A percentile compares a stretch with the other conserved stretches of the same genome.
phyloP scores from a whole-genome alignment of 2,797 vertebrate species.

The Pygocentrus nattereri region DNA sequence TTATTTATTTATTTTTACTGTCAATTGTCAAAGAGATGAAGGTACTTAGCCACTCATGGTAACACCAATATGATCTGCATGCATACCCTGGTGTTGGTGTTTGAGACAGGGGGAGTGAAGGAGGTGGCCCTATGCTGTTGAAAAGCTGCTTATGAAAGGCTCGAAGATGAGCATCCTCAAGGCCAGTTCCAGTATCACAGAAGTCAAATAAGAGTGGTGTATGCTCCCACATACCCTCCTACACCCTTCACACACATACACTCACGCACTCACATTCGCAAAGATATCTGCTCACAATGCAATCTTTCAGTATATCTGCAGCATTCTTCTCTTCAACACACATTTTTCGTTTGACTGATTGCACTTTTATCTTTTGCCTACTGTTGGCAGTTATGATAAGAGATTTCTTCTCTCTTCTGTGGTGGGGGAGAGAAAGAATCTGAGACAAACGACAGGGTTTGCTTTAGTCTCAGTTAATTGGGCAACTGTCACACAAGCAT shows the following conservation, averaged over 20 bases:
- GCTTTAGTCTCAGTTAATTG: constrained; percentile 43
- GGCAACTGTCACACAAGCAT: constrained; percentile 32
- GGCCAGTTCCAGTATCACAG: constrained; percentile 47
- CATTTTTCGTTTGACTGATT: constrained; percentile 43
- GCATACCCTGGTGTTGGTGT: constrained; percentile 17
- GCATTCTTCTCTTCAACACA: constrained; percentile 39
- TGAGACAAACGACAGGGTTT: constrained; percentile 29
- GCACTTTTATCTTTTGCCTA: constrained; percentile 43
- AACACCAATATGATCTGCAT: neutral
- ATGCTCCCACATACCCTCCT: constrained; percentile 35
- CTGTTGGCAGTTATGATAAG: constrained; percentile 21
- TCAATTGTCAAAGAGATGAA: too few species aligned
- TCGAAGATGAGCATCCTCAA: constrained; percentile 52
- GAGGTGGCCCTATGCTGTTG: constrained; percentile 27
- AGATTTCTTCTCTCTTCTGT: constrained; percentile 40
- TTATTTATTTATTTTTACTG: too few species aligned
- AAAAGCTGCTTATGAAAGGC: constrained; percentile 39
- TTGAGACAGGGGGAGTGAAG: constrained; percentile 13
- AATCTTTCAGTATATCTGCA: constrained; percentile 44
- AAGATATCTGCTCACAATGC: constrained; percentile 46
- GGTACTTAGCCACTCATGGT: constrained; percentile 1
- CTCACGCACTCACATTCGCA: neutral
- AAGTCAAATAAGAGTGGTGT: constrained; percentile 46
- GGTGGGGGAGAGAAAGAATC: neutral
- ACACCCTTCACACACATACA: constrained; percentile 23